phyloP scores from a whole-genome alignment of 2,888 invertebrate genomes.

The Sphaerophoria taeniata region DNA sequence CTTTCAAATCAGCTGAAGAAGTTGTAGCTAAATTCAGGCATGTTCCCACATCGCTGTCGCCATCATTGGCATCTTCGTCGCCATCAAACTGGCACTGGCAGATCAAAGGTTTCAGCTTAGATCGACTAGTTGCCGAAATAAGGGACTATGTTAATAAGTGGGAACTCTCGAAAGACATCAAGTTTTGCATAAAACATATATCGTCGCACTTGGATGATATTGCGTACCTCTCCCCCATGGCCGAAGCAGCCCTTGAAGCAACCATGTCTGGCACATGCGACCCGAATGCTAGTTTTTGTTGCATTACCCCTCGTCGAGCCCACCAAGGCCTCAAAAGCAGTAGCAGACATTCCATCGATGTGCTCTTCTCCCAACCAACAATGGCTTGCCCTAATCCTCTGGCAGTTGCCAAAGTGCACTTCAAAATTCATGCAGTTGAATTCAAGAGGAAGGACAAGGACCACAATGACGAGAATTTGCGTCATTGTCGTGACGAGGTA shows the following conservation, averaged over 20 bases:
- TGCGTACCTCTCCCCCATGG: neutral
- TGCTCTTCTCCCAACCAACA: slow-evolving; percentile 80
- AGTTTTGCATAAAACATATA: slow-evolving; percentile 76
- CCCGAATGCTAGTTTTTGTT: neutral
- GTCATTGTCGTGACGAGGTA: neutral
- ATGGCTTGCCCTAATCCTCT: slow-evolving; percentile 79
- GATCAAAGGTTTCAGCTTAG: slow-evolving; percentile 77
- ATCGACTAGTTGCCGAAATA: slow-evolving; percentile 75
- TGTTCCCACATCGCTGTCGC: too few relatives aligned
- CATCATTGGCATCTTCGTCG: neutral
- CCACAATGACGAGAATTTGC: neutral
- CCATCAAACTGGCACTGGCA: slow-evolving; percentile 36
- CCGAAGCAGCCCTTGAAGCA: too few relatives aligned
- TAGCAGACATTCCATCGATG: slow-evolving; percentile 77
- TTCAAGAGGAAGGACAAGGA: slow-evolving; percentile 48
- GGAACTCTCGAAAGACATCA: slow-evolving; percentile 78
- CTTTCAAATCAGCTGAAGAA: too few relatives aligned
- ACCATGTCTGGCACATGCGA: too few relatives aligned
- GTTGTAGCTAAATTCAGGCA: too few relatives aligned
- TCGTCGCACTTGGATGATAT: slow-evolving; percentile 38
- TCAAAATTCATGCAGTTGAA: slow-evolving; percentile 77
- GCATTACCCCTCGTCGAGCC: neutral
- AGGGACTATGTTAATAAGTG: slow-evolving; percentile 78
- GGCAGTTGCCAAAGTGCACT: slow-evolving; percentile 80
- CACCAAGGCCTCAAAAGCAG: slow-evolving; percentile 75